Percentiles rank a stretch among this genome's conserved stretches.
Evolutionary conservation across 2,113 vertebrate species (phyloP).

Genomic region (Festucalex cinctus): DNA sequence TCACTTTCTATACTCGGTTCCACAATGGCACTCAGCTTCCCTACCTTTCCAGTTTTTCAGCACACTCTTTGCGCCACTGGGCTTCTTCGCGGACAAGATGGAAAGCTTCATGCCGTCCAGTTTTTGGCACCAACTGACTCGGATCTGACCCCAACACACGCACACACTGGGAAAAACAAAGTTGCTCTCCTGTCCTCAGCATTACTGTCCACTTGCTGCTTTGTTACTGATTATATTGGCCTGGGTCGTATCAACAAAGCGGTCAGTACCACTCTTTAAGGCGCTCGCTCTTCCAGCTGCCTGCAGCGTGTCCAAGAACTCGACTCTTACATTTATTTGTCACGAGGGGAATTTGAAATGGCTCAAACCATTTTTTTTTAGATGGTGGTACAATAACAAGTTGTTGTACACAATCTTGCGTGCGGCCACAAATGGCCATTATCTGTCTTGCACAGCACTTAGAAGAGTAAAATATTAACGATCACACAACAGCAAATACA

Average conservation of each 20-base stretch:
- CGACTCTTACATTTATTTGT: constrained; percentile 25
- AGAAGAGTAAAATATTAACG: background rate
- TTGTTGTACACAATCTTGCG: background rate
- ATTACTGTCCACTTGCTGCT: constrained; percentile 53
- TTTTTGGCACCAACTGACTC: constrained; percentile 76
- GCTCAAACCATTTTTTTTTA: background rate
- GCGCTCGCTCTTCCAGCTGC: constrained; percentile 41
- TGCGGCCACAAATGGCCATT: background rate
- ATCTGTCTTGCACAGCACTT: background rate
- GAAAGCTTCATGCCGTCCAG: constrained; percentile 80
- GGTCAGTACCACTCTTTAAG: constrained; percentile 39
- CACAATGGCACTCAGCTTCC: constrained; percentile 16
- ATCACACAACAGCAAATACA: background rate
- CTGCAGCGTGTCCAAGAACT: constrained; percentile 36
- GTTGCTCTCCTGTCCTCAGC: constrained; percentile 72
- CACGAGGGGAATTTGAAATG: background rate
- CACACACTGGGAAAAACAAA: constrained; percentile 21
- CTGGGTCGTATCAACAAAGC: constrained; percentile 60
- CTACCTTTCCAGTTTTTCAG: constrained; percentile 79
- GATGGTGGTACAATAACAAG: background rate
- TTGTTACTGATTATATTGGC: constrained; percentile 64
- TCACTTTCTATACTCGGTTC: background rate
- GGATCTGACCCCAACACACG: constrained; percentile 64
- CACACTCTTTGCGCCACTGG: constrained; percentile 78
- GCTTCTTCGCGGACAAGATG: constrained; percentile 78